Conservation (phyloP, 2,113 vertebrate species). For the Oreochromis aureus region DNA sequence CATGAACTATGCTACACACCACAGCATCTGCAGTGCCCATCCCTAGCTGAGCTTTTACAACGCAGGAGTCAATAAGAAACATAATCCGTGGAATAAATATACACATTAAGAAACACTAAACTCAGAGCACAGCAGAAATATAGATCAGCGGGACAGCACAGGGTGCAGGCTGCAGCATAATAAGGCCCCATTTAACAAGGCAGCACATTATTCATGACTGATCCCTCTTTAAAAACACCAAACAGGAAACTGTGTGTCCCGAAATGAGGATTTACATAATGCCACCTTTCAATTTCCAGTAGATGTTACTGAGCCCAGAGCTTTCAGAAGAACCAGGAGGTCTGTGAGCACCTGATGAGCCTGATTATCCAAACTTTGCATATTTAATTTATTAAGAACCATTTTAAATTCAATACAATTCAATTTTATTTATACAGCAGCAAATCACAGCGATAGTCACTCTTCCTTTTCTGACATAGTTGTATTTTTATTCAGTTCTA, state of each 20-base stretch:
- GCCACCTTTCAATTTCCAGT: background rate
- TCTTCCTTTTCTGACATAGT: too few species aligned
- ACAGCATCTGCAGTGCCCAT: background rate
- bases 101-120: background rate
- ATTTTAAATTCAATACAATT: background rate
- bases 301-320: background rate
- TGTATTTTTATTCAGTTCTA: too few species aligned
- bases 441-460: fast-evolving
- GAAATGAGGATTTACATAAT: background rate
- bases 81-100: background rate
- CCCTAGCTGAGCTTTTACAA: background rate
- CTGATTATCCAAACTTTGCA: background rate
- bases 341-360: background rate
- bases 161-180: background rate
- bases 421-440: background rate
- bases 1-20: fast-evolving
- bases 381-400: background rate
- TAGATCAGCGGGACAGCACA: background rate
- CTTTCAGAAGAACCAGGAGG: background rate
- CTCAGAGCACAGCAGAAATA: background rate
- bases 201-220: background rate
- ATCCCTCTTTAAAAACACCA: background rate
- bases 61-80: background rate
- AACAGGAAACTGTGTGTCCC: background rate
- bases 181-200: background rate